A percentile compares a stretch with the other conserved stretches of the same genome.
These are phyloP conservation scores for Tyrannus savana DNA, from an alignment of 2,113 vertebrate species.

Conservation along the genomic window DNA sequence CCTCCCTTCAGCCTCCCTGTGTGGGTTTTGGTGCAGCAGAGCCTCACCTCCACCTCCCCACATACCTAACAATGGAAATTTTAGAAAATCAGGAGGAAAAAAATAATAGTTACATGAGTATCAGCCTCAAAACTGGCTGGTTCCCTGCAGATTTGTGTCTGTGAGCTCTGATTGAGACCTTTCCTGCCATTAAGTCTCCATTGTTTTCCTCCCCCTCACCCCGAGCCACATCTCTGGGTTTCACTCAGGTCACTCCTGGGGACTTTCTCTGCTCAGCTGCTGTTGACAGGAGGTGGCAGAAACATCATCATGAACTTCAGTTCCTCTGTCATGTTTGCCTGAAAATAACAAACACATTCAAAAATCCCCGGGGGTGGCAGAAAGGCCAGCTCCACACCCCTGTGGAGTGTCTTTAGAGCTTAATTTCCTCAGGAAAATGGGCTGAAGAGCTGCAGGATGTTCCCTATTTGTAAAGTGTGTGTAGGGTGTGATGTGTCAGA, in stretches of 20 bases:
- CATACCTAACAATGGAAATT: fast-evolving
- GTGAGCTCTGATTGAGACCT: neutral
- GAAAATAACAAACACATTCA: neutral
- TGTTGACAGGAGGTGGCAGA: neutral
- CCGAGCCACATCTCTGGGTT: neutral
- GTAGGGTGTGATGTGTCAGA: fast-evolving
- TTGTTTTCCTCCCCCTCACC: fast-evolving
- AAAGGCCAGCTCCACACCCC: neutral
- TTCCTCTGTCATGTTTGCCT: neutral
- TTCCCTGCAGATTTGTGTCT: neutral
- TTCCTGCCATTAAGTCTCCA: neutral
- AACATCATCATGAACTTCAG: neutral
- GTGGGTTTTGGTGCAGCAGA: neutral
- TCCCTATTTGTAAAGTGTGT: neutral
- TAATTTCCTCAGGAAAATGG: neutral
- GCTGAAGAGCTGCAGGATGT: neutral
- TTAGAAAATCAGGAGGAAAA: neutral
- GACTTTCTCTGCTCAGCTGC: neutral
- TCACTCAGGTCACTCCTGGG: neutral
- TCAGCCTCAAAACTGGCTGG: neutral
- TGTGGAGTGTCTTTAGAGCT: fast-evolving
- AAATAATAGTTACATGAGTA: fast-evolving
- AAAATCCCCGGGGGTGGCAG: neutral
- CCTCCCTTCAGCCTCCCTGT: neutral
- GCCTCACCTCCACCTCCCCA: neutral